These are phyloP conservation scores for Epinotia brunnichana DNA, from an alignment of 2,888 invertebrate species.

Conservation along the genomic window DNA sequence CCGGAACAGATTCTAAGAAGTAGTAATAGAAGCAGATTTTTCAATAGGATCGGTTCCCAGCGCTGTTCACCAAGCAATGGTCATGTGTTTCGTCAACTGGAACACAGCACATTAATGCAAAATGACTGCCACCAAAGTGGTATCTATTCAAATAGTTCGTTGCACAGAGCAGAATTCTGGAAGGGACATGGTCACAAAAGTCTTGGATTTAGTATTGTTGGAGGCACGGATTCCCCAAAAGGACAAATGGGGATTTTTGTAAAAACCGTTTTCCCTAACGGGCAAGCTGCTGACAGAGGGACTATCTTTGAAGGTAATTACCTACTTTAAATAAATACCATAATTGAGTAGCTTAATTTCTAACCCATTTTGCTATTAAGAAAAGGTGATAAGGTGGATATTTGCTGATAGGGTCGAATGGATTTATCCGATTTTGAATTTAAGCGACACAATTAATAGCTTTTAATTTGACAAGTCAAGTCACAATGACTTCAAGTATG, in stretches of 20 bases:
- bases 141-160: constrained; percentile 66
- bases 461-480: neutral
- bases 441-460: neutral
- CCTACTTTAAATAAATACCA: neutral
- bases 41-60: constrained; percentile 77
- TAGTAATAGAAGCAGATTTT: constrained; percentile 75
- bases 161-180: constrained; percentile 86
- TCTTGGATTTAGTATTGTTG: constrained; percentile 95
- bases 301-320: constrained; percentile 90
- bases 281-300: constrained; percentile 93
- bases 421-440: too few relatives aligned
- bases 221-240: constrained; percentile 93
- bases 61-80: constrained; percentile 68
- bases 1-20: constrained; percentile 76
- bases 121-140: constrained; percentile 65
- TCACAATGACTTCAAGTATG: neutral
- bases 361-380: too few relatives aligned
- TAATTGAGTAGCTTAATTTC: too few relatives aligned
- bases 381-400: too few relatives aligned
- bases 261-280: constrained; percentile 93
- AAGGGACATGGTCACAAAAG: constrained; percentile 94
- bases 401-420: too few relatives aligned
- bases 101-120: constrained; percentile 59
- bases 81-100: constrained; percentile 70
- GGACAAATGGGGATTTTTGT: constrained; percentile 95